Conservation (phyloP, 2,113 vertebrate species). For the Crotalus helleri region DNA sequence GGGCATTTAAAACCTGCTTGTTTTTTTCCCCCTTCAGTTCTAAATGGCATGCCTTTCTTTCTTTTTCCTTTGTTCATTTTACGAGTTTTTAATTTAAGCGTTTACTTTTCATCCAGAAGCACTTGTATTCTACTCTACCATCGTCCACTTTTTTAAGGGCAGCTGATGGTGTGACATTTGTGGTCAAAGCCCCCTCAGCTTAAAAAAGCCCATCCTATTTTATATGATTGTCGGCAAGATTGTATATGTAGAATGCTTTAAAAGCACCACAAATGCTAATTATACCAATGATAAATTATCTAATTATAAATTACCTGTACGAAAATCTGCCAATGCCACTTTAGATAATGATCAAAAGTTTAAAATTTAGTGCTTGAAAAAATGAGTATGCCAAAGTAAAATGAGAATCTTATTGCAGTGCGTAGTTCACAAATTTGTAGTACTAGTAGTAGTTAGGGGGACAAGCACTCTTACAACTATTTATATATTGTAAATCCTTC, state of each 20-base stretch:
- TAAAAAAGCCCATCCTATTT: not conserved
- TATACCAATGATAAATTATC: not conserved
- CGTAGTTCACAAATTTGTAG: not conserved
- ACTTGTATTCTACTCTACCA: not conserved
- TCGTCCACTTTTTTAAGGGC: not conserved
- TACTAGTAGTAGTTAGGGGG: not conserved
- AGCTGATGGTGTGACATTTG: not conserved
- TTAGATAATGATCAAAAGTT: not conserved
- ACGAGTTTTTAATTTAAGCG: not conserved
- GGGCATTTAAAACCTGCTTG: not conserved
- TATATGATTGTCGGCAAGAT: not conserved
- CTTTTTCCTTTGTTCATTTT: not conserved
- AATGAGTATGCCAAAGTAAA: too few relatives aligned
- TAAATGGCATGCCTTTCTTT: not conserved
- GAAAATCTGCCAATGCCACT: not conserved
- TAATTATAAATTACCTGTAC: not conserved
- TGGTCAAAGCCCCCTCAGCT: not conserved
- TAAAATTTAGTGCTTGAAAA: not conserved
- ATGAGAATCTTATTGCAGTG: not conserved
- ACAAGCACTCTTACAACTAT: not conserved
- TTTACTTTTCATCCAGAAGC: not conserved
- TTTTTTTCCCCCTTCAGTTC: not conserved
- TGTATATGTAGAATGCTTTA: not conserved
- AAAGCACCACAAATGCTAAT: not conserved
- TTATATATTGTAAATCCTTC: constrained; percentile 17